Evolutionary conservation across 2,113 vertebrate species (phyloP), one percentile per base, ranked within the genome.

Genomic region (Crocuta crocuta): DNA sequence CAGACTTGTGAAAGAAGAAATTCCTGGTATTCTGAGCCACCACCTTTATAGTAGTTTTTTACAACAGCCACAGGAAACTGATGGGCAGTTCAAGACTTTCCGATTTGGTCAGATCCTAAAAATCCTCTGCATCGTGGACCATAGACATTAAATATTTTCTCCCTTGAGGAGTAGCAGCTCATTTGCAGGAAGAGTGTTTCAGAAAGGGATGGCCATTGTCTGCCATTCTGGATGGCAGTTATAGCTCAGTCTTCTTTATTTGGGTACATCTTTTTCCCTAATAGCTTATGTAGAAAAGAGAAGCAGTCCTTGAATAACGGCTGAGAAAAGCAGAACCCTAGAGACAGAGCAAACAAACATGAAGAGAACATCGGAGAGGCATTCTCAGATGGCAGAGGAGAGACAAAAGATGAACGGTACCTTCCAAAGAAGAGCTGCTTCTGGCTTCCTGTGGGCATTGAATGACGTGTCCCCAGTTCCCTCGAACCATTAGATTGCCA

Each of bases 281-380:
- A 63, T 39, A 35, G 76, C 39, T 70, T 86, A 43, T 92, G 86
- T 73, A 92, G 39, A 31, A 90, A 76, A 70, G 28, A 89, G 71
- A 43, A 79, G 45, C 48, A 19, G 31, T 48, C 61, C 53, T 85
- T 73, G 71, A 39, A 80, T 96, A 91, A 85, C 95, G 81, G 79
- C 95, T 96, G 79, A 85, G 65, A 92, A 63, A 82, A 88, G 74
- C 73, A 65, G 26, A 93, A 80, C 53, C 78, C 24, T 66, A 15
- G 88, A 94, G 70, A 88, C 12, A 39, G 28, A 26, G 45, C 39
- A 39, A 39, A 39, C 24, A 65, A 3, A 50, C 50, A 19, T 19
- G 70, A 74, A 63, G 53, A 63, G 70, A 45, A 43, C 15, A 12
- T 66, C 45, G 66, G 58, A 85, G 58, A 68, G 35, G 45, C 70